Evolutionary conservation across 2,797 vertebrate species (phyloP).

Genomic region (Gadopsis bispinosus): DNA sequence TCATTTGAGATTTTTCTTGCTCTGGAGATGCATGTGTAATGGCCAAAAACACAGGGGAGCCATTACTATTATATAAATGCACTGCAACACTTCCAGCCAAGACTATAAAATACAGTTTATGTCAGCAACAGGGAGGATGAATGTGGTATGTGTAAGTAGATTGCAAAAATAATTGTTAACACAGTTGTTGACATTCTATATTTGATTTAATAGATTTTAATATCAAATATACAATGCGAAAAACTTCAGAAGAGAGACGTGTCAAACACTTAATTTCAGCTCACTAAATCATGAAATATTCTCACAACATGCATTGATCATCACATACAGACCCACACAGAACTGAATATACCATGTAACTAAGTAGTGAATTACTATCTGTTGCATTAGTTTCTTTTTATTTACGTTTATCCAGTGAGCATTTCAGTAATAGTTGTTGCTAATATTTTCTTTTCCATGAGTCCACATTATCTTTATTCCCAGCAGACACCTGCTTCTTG

Average conservation of each 20-base stretch:
- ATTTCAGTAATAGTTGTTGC: slow-evolving; percentile 45
- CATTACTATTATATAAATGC: background rate
- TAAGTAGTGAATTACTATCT: background rate
- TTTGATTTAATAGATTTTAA: background rate
- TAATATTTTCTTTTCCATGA: background rate
- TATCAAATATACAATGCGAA: background rate
- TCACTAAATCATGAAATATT: background rate
- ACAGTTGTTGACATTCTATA: background rate
- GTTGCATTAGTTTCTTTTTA: background rate
- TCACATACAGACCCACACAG: background rate
- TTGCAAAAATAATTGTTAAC: background rate
- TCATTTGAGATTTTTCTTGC: background rate
- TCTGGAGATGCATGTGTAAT: background rate
- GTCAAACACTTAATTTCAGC: background rate
- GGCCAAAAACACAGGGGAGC: background rate
- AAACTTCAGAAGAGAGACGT: background rate
- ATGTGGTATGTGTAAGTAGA: background rate
- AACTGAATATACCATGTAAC: background rate
- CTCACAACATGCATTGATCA: background rate
- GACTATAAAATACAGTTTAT: background rate
- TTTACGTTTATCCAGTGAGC: background rate
- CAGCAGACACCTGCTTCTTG: background rate
- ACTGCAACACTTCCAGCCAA: background rate
- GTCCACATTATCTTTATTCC: accelerated
- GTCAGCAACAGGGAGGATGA: background rate